These are phyloP conservation scores for Philypnodon macrostomus DNA, from an alignment of 2,797 vertebrate species.

Conservation along the genomic window DNA sequence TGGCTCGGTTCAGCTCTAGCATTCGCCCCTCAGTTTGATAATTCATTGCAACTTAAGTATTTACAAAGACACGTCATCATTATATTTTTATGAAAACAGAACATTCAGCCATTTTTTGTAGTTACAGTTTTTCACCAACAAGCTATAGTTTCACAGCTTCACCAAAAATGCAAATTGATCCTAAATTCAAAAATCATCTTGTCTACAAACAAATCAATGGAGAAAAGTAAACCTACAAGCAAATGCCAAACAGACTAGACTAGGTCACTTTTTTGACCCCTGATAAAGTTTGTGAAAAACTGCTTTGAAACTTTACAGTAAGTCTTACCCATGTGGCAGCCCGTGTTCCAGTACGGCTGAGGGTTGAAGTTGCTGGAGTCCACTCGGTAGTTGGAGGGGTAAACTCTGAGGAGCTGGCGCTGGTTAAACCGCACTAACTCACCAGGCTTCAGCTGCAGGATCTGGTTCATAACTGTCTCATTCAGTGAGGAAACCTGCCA, in stretches of 20 bases:
- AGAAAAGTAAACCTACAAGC: too few species aligned
- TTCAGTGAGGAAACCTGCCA: slow-evolving; percentile 98
- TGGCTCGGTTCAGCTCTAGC: slow-evolving; percentile 91
- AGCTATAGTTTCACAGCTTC: too few species aligned
- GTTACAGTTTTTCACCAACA: too few species aligned
- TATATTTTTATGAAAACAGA: too few species aligned
- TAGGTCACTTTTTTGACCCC: too few species aligned
- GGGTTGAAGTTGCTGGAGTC: slow-evolving; percentile 98
- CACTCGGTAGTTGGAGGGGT: slow-evolving; percentile 91
- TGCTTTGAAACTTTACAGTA: neutral
- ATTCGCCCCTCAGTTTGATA: slow-evolving; percentile 94
- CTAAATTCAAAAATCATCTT: too few species aligned
- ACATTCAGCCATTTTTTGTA: too few species aligned
- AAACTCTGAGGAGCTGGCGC: slow-evolving; percentile 89
- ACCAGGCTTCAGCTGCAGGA: slow-evolving; percentile 85
- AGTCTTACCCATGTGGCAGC: slow-evolving; percentile 88
- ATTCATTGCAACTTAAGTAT: slow-evolving; percentile 86
- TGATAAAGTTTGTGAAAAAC: neutral
- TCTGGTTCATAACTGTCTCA: slow-evolving; percentile 91
- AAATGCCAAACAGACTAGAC: too few species aligned
- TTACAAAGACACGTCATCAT: neutral
- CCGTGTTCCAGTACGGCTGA: slow-evolving; percentile 93
- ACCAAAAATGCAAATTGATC: too few species aligned
- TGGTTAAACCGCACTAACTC: slow-evolving; percentile 91
- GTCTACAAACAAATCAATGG: too few species aligned